Base-by-base conservation (phyloP, 2,797 vertebrate genomes). In the Aplochiton taeniatus region DNA sequence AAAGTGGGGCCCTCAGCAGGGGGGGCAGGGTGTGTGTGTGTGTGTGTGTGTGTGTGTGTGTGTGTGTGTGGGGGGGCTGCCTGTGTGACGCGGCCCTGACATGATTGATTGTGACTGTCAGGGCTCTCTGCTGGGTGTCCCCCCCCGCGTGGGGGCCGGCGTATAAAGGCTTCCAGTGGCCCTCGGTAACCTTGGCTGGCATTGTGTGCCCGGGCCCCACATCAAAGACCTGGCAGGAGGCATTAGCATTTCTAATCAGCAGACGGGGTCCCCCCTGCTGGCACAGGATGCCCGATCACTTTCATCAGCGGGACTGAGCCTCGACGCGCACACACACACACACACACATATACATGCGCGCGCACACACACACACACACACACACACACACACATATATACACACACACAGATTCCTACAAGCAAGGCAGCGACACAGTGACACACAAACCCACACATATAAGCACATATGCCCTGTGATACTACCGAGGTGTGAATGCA, bases 161-260 rank as follows among this genome's bases (percentile, higher is more conserved):
- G 7, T 90, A 95, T 91, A 94, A 94, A 94, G 94, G 93, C 94
- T 93, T 93, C 94, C 93, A 94, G 92, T 91, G 93, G 92, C 93
- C 91, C 91, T 86, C 81, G 88, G 88, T 93, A 91, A 94, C 94
- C 93, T 93, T 90, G 90, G 88, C 89, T 87, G 92, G 92, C 93
- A 94, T 95, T 93, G 92, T 94, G 88, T 70, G 75, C 90, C 76
- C 44, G 76, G 87, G 84, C 83, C 87, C 85, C 81, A 92, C 94
- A 92, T 98, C 95, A 96, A 96, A 96, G 94, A 75, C 90, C 77
- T 89, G 80, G 85, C 85, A 73, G 92, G 86, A 87, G 78, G 92
- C 93, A 94, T 96, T 93, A 95, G 93, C 94, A 96, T 95, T 94
- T 95, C 94, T 95, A 95, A 94, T 96, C 93, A 95, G 93, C 81